Conservation (phyloP, 1,140 invertebrate species). For the Scaptomyza pallida region DNA sequence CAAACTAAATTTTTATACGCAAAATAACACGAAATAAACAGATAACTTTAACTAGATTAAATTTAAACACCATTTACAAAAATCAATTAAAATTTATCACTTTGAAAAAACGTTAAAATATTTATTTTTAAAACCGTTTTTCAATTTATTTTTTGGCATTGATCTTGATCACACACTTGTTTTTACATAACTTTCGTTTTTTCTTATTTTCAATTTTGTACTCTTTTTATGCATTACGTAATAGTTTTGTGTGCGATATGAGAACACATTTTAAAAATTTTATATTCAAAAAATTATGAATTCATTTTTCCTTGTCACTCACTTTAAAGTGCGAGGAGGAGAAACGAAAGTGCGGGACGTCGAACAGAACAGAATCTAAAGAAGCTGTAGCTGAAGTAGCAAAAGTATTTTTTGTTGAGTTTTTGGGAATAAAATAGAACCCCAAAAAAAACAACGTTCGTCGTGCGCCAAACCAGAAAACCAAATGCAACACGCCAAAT, state of each 20-base stretch:
- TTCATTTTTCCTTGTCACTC: constrained; percentile 37
- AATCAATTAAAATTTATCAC: neutral
- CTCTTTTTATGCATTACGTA: constrained; percentile 66
- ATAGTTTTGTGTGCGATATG: constrained; percentile 30
- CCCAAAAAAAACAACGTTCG: constrained; percentile 75
- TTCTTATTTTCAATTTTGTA: constrained; percentile 23
- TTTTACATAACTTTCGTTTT: constrained; percentile 72
- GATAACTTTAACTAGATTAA: neutral
- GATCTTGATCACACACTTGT: constrained; percentile 38
- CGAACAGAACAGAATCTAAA: constrained; percentile 48
- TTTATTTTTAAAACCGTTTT: neutral
- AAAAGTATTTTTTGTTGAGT: constrained; percentile 55
- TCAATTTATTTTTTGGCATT: constrained; percentile 13
- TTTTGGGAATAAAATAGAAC: constrained; percentile 35
- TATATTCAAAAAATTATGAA: constrained; percentile 32
- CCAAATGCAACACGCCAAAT: constrained; percentile 67
- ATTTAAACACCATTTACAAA: too few relatives aligned
- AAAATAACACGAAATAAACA: neutral
- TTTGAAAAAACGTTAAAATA: neutral
- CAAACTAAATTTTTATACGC: constrained; percentile 3
- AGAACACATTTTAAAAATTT: neutral
- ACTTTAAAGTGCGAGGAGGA: constrained; percentile 60
- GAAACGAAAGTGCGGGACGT: constrained; percentile 34
- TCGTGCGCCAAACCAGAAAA: constrained; percentile 74
- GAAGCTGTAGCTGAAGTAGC: constrained; percentile 57